Base-by-base conservation (phyloP, 2,797 vertebrate species). In the Eleutherodactylus coqui region DNA sequence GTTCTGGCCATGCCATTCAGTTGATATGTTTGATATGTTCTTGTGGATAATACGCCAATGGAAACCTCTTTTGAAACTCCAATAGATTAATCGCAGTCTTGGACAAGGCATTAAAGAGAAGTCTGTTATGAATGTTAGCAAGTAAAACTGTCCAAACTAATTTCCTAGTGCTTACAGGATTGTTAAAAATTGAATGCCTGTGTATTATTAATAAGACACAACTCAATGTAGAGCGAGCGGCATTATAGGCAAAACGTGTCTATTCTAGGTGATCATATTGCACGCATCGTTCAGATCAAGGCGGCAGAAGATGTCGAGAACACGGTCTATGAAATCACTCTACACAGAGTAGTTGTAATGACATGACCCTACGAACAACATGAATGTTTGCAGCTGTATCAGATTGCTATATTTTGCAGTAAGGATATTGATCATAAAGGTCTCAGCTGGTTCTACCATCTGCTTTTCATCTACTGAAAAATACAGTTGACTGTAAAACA, bases 401-500 rank as follows among this genome's bases (percentile, higher is more conserved):
- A 45, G 45, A 83, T 83, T 83, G 36, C 81, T 83, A 38, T 29
- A 69, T 73, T 84, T 84, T 77, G 43, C 43, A 51, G 58, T 84
- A 51, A 84, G 73, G 83, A 84, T 84, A 84, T 84, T 84, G 73
- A 76, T 84, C 83, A 84, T 84, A 84, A 73, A 84, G 75, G 73
- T 29, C 75, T 84, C 75, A 67, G 83, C 83, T 77, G 73, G 58
- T 84, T 78, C 75, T 78, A 53, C 58, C 72, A 84, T 84, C 72
- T 84, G 83, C 73, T 84, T 77, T 77, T 77, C 58, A 84, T 84
- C 83, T 77, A 49, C 47, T n/a, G 62, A 49, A 77, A 64, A 49
- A 55, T 77, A 84, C 75, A 84, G 73, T 41, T 69, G 72, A 67
- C 73, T 84, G 75, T 84, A 84, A 84, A 84, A 84, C 83, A 84